phyloP scores from a whole-genome alignment of 2,113 vertebrate species.

The Enhydra lutris region DNA sequence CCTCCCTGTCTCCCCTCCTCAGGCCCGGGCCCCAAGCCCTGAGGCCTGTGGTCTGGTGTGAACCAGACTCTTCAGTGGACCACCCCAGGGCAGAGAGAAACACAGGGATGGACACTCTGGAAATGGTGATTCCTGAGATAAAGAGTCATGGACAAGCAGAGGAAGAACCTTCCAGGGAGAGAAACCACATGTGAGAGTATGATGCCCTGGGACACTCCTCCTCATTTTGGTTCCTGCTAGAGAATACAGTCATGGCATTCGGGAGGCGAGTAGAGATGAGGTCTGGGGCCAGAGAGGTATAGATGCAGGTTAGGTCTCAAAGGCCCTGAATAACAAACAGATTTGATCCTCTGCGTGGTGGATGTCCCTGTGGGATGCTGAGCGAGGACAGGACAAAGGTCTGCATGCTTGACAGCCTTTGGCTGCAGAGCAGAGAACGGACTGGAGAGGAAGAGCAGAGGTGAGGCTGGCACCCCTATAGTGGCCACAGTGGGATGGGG shows the following conservation, averaged over 20 bases:
- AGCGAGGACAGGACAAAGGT: not conserved
- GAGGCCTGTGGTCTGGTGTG: not conserved
- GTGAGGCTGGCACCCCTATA: not conserved
- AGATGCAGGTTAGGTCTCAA: not conserved
- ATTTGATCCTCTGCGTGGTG: not conserved
- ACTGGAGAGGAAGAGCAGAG: not conserved
- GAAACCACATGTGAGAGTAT: too few species aligned
- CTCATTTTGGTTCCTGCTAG: fast-evolving
- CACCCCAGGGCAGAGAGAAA: not conserved
- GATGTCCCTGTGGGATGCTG: not conserved
- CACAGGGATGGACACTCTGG: not conserved
- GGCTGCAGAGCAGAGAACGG: fast-evolving
- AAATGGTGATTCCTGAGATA: not conserved
- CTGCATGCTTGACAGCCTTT: not conserved
- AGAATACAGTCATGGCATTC: not conserved
- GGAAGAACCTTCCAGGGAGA: not conserved
- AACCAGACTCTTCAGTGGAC: not conserved
- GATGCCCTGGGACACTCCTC: not conserved
- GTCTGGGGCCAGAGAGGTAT: not conserved
- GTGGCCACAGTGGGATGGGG: fast-evolving
- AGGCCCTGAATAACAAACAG: not conserved
- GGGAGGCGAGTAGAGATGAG: not conserved
- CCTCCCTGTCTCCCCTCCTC: not conserved
- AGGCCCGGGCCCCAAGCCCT: not conserved
- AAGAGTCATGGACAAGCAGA: not conserved